phyloP scores from a whole-genome alignment of 1,140 invertebrate genomes.

The Bradysia coprophila region DNA sequence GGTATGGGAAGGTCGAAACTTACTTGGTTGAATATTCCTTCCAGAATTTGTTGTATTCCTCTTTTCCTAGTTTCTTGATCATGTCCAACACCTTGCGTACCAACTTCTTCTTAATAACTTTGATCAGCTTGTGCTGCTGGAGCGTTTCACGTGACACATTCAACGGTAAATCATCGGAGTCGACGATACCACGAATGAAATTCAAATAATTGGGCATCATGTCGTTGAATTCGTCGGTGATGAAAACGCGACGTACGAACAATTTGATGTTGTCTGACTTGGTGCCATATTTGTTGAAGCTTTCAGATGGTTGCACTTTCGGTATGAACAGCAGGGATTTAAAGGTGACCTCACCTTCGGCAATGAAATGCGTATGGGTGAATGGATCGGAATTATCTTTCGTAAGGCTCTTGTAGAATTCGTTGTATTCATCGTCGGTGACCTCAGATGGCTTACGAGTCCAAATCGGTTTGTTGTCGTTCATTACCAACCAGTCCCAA shows the following conservation, averaged over 20 bases:
- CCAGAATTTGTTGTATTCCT: slow-evolving; percentile 92
- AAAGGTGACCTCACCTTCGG: slow-evolving; percentile 97
- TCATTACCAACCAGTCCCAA: slow-evolving; percentile 96
- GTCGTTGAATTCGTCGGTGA: slow-evolving; percentile 98
- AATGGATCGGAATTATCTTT: slow-evolving; percentile 80
- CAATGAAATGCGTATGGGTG: slow-evolving; percentile 85
- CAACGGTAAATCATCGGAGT: slow-evolving; percentile 97
- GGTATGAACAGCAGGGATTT: slow-evolving; percentile 91
- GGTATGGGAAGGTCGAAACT: slow-evolving; percentile 17
- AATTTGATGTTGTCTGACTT: slow-evolving; percentile 90
- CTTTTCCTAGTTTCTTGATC: slow-evolving; percentile 90
- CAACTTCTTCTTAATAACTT: slow-evolving; percentile 97
- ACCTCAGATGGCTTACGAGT: slow-evolving; percentile 80
- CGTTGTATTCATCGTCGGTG: slow-evolving; percentile 71
- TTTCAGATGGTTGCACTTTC: slow-evolving; percentile 72
- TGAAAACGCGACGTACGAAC: slow-evolving; percentile 94
- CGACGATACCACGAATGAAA: slow-evolving; percentile 92
- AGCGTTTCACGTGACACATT: slow-evolving; percentile 97
- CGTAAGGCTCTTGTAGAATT: slow-evolving; percentile 88
- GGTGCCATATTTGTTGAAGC: slow-evolving; percentile 89
- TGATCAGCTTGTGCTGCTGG: slow-evolving; percentile 97
- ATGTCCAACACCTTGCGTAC: slow-evolving; percentile 94
- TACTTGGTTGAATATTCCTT: slow-evolving; percentile 97
- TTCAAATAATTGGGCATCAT: slow-evolving; percentile 97
- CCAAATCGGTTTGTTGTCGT: slow-evolving; percentile 96